These are phyloP conservation scores for Aspidiotus rigidus DNA, from an alignment of 2,888 invertebrate genomes.

Conservation along the genomic window DNA sequence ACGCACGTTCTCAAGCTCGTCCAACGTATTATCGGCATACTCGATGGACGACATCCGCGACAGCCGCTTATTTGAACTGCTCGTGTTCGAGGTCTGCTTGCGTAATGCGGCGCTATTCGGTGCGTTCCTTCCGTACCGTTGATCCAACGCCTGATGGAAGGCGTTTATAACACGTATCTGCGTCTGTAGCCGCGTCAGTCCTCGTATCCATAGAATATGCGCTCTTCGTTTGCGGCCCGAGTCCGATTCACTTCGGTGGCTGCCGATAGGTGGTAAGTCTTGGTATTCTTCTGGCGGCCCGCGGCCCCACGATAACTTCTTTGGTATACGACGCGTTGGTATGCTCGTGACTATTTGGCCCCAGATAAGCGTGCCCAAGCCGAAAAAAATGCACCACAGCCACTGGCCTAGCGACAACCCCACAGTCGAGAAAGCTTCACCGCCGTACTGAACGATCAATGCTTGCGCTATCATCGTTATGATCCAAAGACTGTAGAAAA, in stretches of 20 bases:
- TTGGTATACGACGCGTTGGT: slow-evolving; percentile 49
- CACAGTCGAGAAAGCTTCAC: slow-evolving; percentile 49
- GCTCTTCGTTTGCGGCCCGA: slow-evolving; percentile 41
- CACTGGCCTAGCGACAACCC: slow-evolving; percentile 50
- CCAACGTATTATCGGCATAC: slow-evolving; percentile 24
- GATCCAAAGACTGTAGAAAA: slow-evolving; percentile 54
- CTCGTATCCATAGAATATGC: slow-evolving; percentile 57
- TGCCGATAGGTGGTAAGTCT: background rate
- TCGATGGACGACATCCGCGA: slow-evolving; percentile 33
- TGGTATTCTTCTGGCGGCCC: slow-evolving; percentile 63
- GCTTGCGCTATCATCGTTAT: slow-evolving; percentile 51
- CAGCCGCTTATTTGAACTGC: slow-evolving; percentile 28
- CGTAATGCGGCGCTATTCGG: slow-evolving; percentile 14
- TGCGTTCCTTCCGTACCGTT: slow-evolving; percentile 24
- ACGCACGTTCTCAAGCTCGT: slow-evolving; percentile 22
- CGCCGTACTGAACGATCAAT: slow-evolving; percentile 51
- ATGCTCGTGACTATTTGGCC: slow-evolving; percentile 51
- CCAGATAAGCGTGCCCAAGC: slow-evolving; percentile 51
- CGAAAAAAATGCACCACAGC: slow-evolving; percentile 53
- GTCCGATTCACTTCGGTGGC: slow-evolving; percentile 20
- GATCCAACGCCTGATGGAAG: slow-evolving; percentile 35
- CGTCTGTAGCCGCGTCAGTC: slow-evolving; percentile 54
- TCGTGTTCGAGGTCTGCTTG: slow-evolving; percentile 24
- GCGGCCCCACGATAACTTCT: slow-evolving; percentile 62
- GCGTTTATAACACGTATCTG: slow-evolving; percentile 41